Conservation (phyloP, 2,797 vertebrate species). For the Simalia tracyae region DNA sequence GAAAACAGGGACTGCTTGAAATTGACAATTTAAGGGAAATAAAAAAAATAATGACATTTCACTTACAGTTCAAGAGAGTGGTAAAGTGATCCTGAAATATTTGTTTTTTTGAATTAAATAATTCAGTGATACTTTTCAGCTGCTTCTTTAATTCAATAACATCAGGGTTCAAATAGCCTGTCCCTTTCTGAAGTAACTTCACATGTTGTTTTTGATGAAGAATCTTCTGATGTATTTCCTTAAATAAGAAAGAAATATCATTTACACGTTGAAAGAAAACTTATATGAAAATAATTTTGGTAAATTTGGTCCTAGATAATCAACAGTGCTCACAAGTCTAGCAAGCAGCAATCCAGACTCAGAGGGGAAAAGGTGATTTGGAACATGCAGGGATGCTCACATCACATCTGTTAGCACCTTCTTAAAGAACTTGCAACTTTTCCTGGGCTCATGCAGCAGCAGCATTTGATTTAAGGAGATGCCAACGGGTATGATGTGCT, state of each 20-base stretch:
- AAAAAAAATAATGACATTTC: not conserved
- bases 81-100: conserved; percentile 83
- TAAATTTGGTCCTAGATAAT: not conserved
- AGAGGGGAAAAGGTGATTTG: not conserved
- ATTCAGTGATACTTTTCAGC: conserved; percentile 78
- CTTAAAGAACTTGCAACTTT: not conserved
- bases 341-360: too few relatives aligned
- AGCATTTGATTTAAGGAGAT: not conserved
- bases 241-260: conserved; percentile 50
- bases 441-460: not conserved
- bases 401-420: not conserved
- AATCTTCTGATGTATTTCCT: conserved; percentile 83
- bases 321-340: not conserved
- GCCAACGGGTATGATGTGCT: not conserved
- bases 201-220: conserved; percentile 83
- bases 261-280: not conserved
- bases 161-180: conserved; percentile 78
- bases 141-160: conserved; percentile 82
- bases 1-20: not conserved
- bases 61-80: conserved; percentile 80
- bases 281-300: not conserved
- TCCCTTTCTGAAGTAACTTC: conserved; percentile 80
- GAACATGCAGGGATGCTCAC: not conserved
- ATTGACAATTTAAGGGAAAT: not conserved
- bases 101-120: conserved; percentile 85